Conservation (phyloP, 2,113 vertebrate species). For the Alexandromys fortis region DNA sequence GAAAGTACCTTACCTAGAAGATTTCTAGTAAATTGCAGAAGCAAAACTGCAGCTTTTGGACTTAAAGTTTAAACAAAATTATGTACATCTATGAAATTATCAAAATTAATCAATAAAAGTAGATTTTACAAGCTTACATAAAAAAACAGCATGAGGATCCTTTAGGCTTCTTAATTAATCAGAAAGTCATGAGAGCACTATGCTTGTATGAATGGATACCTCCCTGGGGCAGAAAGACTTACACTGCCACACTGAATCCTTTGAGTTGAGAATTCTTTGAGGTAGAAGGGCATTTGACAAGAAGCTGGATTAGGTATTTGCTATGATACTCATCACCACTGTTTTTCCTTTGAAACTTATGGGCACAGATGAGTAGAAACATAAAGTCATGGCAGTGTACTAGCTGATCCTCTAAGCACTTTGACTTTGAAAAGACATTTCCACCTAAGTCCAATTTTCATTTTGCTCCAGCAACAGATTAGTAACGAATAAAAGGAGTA, state of each 20-base stretch:
- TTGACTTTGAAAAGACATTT: neutral
- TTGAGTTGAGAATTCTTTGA: neutral
- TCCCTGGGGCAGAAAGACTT: neutral
- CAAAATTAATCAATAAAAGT: neutral
- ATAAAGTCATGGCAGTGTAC: neutral
- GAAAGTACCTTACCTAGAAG: neutral
- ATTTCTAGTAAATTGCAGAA: constrained; percentile 29
- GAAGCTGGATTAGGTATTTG: neutral
- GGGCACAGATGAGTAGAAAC: neutral
- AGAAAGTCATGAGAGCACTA: neutral
- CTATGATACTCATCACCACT: neutral
- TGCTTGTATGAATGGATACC: neutral
- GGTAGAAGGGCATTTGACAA: neutral
- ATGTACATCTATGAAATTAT: neutral
- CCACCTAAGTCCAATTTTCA: neutral
- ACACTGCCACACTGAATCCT: neutral
- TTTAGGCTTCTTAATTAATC: constrained; percentile 50
- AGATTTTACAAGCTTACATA: neutral
- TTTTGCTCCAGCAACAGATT: neutral
- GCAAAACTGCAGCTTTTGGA: neutral
- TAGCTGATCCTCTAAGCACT: neutral
- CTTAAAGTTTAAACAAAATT: neutral
- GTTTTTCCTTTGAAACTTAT: neutral
- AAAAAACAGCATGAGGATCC: constrained; percentile 34
- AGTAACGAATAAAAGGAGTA: neutral